Base-by-base conservation (phyloP, 2,113 vertebrate species). In the Scytalopus superciliaris region DNA sequence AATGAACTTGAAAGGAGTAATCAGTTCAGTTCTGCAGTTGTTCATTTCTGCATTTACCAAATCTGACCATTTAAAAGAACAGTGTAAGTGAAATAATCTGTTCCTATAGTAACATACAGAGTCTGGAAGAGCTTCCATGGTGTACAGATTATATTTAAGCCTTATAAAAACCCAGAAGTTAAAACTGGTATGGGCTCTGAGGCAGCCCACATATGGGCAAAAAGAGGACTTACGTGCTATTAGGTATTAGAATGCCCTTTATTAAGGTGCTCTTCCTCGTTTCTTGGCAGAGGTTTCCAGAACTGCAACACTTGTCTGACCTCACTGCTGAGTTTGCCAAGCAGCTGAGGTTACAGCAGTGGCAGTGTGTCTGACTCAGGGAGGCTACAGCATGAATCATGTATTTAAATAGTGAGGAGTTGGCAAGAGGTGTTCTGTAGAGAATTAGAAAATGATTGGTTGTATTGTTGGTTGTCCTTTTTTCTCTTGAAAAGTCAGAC, bases 81-180 rank as follows among this genome's bases (percentile, higher is more conserved):
- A 90, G 28, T 62, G 14, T 64, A 50, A 92, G 69, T 74, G 83
- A 92, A 90, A 85, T 78, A 53, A 74, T 67, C 28, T 63, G 82
- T 97, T 97, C 88, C 89, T 87, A 87, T 90, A 84, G 96, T 88
- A 97, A 87, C 89, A 13, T 70, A 35, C 22, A 62, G 13, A 87
- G 47, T 22, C 47, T 91, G 67, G 52, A 75, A 87, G 88, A 90
- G 75, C 63, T 84, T 77, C 91, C 53, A 57, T 13, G 33, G 42
- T 62, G 73, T 59, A 64, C 75, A 59, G 64, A 81, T 78, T 86
- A 60, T 89, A 33, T 2, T 37, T 70, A 89, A 94, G 88, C 56
- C 56, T 85, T 53, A 87, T 35, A 88, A 94, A 93, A 68, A 73
- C 90, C 62, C 73, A 47, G n/a, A 14, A 12, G 72, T 74, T 40